These are phyloP conservation scores for Morphnarchus princeps DNA, from an alignment of 2,113 vertebrate genomes.

Conservation along the genomic window DNA sequence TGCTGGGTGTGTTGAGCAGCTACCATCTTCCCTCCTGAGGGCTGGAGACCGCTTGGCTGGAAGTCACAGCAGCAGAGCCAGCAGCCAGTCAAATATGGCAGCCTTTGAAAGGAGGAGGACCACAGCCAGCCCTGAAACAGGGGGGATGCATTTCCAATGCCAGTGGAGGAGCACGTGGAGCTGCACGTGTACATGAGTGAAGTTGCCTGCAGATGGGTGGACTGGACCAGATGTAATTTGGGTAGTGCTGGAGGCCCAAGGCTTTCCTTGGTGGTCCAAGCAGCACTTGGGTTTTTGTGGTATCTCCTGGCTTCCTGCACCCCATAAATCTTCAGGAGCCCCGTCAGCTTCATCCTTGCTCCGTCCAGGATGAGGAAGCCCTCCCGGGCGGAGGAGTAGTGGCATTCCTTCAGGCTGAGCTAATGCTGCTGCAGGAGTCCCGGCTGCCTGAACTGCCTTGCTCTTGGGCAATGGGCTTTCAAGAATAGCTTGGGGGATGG, in stretches of 20 bases:
- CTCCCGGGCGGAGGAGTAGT: not conserved
- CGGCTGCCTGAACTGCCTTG: not conserved
- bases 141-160: not conserved
- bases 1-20: not conserved
- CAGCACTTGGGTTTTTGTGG: not conserved
- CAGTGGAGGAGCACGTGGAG: fast-evolving
- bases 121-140: not conserved
- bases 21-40: not conserved
- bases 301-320: not conserved
- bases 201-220: not conserved
- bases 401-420: not conserved
- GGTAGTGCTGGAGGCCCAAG: not conserved
- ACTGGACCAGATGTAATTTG: fast-evolving
- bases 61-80: not conserved
- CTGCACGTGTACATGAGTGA: fast-evolving
- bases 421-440: not conserved
- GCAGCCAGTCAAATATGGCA: not conserved
- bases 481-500: not conserved
- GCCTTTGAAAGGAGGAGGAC: not conserved
- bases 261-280: not conserved
- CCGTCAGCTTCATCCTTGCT: not conserved
- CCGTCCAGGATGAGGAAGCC: not conserved
- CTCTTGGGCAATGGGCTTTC: not conserved
- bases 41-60: not conserved
- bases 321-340: not conserved